Evolutionary conservation across 1,140 invertebrate species (phyloP), one percentile per base, ranked within the genome.

Genomic region (Plectus sambesii): DNA sequence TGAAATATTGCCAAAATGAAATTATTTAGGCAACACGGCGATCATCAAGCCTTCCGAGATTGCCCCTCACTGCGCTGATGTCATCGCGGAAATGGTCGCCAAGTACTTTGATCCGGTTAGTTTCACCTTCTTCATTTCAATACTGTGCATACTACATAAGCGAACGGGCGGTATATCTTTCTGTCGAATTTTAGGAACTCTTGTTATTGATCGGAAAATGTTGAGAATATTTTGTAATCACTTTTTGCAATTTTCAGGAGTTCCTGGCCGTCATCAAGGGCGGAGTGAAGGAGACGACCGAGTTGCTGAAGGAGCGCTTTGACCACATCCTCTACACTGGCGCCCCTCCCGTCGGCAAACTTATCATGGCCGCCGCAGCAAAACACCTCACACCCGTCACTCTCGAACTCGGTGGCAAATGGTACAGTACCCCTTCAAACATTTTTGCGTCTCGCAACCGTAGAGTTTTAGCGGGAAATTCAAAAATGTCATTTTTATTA

Each of bases 251-350:
- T 39, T 4, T 44, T 27, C 38, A 78, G 75, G 71, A 77, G 19
- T 77, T 75, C 60, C 70, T 73, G 25, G 69, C 71, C 45, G 73
- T 78, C 15, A 58, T 80, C 12, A 72, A 76, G 53, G 89, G 88
- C 46, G 88, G 84, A 35, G 72, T 85, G 1, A 62, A 77, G 26
- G 86, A 88, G 74, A 88, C 86, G 0, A 81, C 80, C 2, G 80
- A 82, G 59, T 65, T 96, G 8, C 72, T 96, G 5, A 82, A 86
- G 55, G 77, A 90, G 63, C 79, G 78, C 63, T 96, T 92, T 69
- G 92, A 98, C 73, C 86, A 92, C 63, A 94, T 98, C 53, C 90
- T 96, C 74, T 98, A 85, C 69, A 98, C 92, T 2, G 92, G 92
- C 0, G n/a, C 19, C 15, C 9, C 82, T 0, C 68, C 66, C 39